These are phyloP conservation scores for Gallinago jamesoni DNA, from an alignment of 2,113 vertebrate genomes.

Conservation along the genomic window DNA sequence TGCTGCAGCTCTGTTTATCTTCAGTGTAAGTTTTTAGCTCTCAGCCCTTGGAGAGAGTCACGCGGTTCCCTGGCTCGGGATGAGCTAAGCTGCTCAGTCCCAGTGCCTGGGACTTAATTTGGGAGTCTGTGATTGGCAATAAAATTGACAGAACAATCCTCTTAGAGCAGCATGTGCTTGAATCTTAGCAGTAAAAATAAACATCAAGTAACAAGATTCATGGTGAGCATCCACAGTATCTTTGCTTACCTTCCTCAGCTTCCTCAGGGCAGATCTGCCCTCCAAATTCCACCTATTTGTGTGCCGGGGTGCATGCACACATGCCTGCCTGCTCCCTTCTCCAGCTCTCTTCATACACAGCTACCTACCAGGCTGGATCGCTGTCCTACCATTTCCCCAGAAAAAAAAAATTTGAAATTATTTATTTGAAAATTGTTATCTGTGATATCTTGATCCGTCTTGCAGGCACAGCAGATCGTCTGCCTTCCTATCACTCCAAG, in stretches of 20 bases:
- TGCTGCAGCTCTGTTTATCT: background rate
- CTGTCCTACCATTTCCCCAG: background rate
- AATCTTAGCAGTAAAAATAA: constrained; percentile 27
- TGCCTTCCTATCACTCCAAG: background rate
- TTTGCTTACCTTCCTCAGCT: background rate
- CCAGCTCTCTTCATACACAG: background rate
- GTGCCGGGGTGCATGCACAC: background rate
- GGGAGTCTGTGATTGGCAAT: background rate
- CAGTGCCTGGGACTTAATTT: background rate
- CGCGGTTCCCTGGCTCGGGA: fast-evolving
- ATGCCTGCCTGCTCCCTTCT: background rate
- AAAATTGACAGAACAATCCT: background rate
- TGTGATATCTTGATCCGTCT: background rate
- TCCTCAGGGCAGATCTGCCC: background rate
- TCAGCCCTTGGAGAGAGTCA: background rate
- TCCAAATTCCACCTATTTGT: background rate
- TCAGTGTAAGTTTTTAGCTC: background rate
- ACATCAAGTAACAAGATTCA: background rate
- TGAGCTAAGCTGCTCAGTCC: background rate
- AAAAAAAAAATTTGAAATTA: background rate
- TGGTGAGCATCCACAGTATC: background rate
- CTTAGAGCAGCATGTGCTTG: background rate
- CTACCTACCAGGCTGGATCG: background rate
- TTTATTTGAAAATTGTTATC: background rate
- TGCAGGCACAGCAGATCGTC: background rate